Base-by-base conservation (phyloP, 2,797 vertebrate species). In the Microctenopoma steveboyesi region DNA sequence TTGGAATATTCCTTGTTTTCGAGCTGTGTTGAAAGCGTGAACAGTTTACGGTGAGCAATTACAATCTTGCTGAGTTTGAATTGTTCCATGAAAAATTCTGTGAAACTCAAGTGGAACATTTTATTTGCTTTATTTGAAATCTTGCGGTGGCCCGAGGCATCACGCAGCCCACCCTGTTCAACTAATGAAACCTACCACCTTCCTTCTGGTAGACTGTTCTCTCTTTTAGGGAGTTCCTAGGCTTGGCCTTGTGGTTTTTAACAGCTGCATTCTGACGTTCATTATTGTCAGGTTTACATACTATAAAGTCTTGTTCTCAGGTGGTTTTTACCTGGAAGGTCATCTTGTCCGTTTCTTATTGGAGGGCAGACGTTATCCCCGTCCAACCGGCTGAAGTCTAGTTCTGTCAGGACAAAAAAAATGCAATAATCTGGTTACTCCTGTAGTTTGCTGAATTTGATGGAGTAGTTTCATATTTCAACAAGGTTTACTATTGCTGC, bases 301-400 rank as follows among this genome's bases (percentile, higher is more conserved):
- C 35, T 16, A 9, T 1, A 46, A 40, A 53, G 57, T 5, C 16
- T 68, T 30, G 53, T 54, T 53, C 27, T 25, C 27, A 22, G 3
- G 18, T 1, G 22, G 49, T 7, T 72, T 80, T 90, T 90, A 95
- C 95, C 95, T 93, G 94, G 94, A 86, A 95, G 94, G 86, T 95
- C 95, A 69, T 95, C 95, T 80, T 95, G 94, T 89, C 93, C 94
- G 5, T 87, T 92, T 78, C 90, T 91, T 68, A 95, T 89, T 30
- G 92, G 89, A 8, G 95, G 94, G 69, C 95, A 95, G 74, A 95
- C 92, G 0, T 86, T 92, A 60, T 94, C 94, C 0, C 94, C 95
- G 57, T 95, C 94, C 81, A 95, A 63, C 49, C 94, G 87, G 88
- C 93, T 95, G 60, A 94, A 80, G 79, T 95, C 94, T 25, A 94